Evolutionary conservation across 2,113 vertebrate species (phyloP).

Genomic region (Aramus guarauna): DNA sequence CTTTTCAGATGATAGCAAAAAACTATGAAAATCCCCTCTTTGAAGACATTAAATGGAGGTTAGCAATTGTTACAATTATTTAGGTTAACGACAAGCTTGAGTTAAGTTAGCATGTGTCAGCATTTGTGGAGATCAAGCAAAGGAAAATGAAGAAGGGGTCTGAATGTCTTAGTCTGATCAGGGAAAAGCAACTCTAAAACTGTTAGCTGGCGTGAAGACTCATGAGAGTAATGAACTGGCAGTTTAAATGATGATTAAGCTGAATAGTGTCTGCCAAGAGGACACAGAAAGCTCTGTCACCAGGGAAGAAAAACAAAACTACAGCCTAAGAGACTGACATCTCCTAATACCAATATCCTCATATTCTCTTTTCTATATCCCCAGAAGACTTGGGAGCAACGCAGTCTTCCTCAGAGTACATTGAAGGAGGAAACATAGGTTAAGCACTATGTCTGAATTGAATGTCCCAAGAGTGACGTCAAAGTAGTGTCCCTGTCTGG

Average conservation of each 20-base stretch:
- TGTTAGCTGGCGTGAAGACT: background rate
- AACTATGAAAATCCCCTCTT: background rate
- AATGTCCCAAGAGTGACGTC: background rate
- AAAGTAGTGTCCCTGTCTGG: background rate
- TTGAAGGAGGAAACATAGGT: background rate
- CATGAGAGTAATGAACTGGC: conserved; percentile 26
- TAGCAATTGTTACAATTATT: conserved; percentile 33
- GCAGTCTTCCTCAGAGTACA: background rate
- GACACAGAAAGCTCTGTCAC: conserved; percentile 8
- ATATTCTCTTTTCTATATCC: background rate
- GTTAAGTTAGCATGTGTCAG: conserved; percentile 19
- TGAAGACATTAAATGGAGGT: background rate
- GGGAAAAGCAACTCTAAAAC: conserved; percentile 16
- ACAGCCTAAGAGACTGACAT: background rate
- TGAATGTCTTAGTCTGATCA: conserved; percentile 18
- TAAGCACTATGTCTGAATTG: background rate
- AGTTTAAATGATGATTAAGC: conserved; percentile 44
- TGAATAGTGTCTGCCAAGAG: conserved; percentile 4
- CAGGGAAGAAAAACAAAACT: conserved; percentile 1
- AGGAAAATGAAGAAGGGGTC: background rate
- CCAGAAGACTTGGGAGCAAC: background rate
- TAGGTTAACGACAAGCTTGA: background rate
- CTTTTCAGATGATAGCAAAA: background rate
- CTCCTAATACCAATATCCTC: background rate
- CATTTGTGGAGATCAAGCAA: conserved; percentile 31